Evolutionary conservation across 2,888 invertebrate genomes (phyloP).

Genomic region (Yponomeuta malinellus): DNA sequence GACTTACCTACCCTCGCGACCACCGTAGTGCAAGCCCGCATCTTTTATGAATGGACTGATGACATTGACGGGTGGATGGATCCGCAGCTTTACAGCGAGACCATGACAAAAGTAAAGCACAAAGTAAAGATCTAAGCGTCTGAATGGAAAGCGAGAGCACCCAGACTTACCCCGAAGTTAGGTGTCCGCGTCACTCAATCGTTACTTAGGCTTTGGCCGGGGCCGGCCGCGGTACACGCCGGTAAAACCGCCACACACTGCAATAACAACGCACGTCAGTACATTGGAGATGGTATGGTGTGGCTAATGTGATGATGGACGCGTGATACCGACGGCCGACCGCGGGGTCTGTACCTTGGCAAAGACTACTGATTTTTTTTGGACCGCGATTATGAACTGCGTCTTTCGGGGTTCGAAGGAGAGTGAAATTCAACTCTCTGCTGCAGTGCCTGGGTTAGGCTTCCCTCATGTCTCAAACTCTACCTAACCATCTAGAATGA

Average conservation of each 20-base stretch:
- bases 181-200: constrained; percentile 72
- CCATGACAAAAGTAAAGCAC: constrained; percentile 63
- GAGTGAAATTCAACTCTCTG: too few species aligned
- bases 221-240: constrained; percentile 70
- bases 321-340: constrained; percentile 61
- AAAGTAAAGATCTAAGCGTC: constrained; percentile 74
- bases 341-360: constrained; percentile 24
- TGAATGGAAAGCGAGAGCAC: constrained; percentile 65
- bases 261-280: constrained; percentile 71
- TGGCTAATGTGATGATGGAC: constrained; percentile 67
- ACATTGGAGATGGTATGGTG: constrained; percentile 57
- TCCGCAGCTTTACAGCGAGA: constrained; percentile 27
- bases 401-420: not conserved
- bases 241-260: constrained; percentile 50
- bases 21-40: constrained; percentile 1
- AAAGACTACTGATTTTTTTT: not conserved
- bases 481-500: too few species aligned
- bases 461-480: too few species aligned
- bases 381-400: not conserved
- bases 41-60: too few species aligned
- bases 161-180: constrained; percentile 68
- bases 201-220: constrained; percentile 68
- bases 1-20: not conserved
- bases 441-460: too few species aligned
- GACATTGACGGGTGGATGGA: not conserved